Evolutionary conservation across 2,888 invertebrate species (phyloP).

Genomic region (Phalangium opilio): DNA sequence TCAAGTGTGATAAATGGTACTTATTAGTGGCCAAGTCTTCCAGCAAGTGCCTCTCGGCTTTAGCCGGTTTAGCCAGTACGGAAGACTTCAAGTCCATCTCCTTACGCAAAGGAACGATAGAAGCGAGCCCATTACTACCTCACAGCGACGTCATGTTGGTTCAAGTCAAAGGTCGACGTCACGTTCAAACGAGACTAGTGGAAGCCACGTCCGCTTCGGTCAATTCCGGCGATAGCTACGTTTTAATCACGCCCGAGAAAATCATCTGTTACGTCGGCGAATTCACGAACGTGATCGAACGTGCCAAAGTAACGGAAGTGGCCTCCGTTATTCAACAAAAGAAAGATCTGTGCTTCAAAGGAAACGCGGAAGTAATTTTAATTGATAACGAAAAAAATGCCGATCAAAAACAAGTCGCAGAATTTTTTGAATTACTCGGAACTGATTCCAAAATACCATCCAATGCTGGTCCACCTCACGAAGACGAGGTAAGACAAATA

Average conservation of each 20-base stretch:
- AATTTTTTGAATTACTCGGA: constrained; percentile 62
- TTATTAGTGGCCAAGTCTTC: constrained; percentile 27
- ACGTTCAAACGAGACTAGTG: constrained; percentile 74
- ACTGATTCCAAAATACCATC: constrained; percentile 35
- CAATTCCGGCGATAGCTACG: constrained; percentile 79
- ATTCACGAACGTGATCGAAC: constrained; percentile 82
- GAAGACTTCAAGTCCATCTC: constrained; percentile 76
- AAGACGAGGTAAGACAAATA: constrained; percentile 49
- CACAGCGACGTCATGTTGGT: constrained; percentile 52
- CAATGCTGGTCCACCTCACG: constrained; percentile 43
- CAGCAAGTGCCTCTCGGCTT: constrained; percentile 63
- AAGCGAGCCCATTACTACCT: constrained; percentile 40
- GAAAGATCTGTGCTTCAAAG: constrained; percentile 69
- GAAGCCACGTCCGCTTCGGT: constrained; percentile 58
- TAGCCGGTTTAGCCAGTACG: constrained; percentile 76
- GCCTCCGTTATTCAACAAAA: constrained; percentile 64
- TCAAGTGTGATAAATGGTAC: no score
- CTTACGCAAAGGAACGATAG: constrained; percentile 50
- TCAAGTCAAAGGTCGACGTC: constrained; percentile 45
- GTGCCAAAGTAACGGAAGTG: constrained; percentile 67
- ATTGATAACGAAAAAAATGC: constrained; percentile 48
- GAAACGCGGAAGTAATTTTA: constrained; percentile 43
- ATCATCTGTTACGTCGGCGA: constrained; percentile 54
- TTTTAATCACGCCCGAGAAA: constrained; percentile 55
- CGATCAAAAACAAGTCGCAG: constrained; percentile 32